A percentile compares a stretch with the other conserved stretches of the same genome.
Evolutionary conservation across 2,888 invertebrate genomes (phyloP).

Genomic region (Glyphotaelius pellucidus): DNA sequence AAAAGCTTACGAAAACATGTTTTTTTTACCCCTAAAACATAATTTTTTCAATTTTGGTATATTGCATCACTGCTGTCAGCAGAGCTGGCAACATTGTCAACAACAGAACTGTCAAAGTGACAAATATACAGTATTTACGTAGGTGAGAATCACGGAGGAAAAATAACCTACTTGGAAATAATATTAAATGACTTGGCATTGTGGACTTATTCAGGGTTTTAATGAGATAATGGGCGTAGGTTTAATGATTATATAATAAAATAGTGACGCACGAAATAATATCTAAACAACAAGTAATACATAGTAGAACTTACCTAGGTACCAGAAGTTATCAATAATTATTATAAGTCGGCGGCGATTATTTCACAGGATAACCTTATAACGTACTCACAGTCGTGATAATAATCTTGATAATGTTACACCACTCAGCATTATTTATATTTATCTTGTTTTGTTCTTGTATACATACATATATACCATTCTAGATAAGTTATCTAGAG

Average conservation of each 20-base stretch:
- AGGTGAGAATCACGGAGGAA: background rate
- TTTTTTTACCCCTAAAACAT: no score
- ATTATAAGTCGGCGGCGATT: background rate
- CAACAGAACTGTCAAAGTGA: no score
- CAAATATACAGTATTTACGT: no score
- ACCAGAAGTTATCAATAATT: background rate
- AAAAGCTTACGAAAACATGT: no score
- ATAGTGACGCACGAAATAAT: background rate
- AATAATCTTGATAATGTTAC: background rate
- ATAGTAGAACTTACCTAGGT: background rate
- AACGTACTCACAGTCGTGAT: background rate
- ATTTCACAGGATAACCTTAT: background rate
- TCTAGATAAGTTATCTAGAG: background rate
- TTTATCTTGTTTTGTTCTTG: background rate
- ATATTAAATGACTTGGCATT: background rate
- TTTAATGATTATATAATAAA: background rate
- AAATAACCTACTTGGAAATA: background rate
- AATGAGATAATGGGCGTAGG: background rate
- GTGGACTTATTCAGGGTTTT: background rate
- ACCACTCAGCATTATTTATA: background rate
- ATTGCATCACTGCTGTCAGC: no score
- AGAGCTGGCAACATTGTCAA: no score
- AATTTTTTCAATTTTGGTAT: no score
- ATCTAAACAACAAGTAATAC: background rate
- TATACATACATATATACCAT: background rate